A percentile compares a stretch with the other conserved stretches of the same genome.
Evolutionary conservation across 2,113 vertebrate species (phyloP).

Genomic region (Cavia aperea): DNA sequence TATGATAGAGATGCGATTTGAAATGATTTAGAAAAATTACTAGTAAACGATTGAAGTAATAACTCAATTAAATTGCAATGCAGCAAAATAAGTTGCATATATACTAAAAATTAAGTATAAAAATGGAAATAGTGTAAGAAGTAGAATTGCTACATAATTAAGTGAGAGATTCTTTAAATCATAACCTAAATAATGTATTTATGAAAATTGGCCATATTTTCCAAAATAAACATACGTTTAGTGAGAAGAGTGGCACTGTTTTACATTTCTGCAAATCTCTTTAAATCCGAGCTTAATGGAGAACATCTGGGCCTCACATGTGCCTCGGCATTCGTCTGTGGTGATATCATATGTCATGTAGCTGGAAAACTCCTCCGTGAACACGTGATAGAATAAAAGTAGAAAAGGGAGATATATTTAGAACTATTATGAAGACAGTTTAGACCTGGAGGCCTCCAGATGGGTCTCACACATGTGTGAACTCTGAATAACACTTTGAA

Average conservation of each 20-base stretch:
- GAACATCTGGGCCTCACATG: constrained; percentile 45
- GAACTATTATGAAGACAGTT: constrained; percentile 25
- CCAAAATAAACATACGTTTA: constrained; percentile 39
- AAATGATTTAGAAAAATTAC: constrained; percentile 16
- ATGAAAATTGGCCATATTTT: constrained; percentile 24
- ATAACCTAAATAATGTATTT: constrained; percentile 11
- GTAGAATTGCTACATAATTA: neutral
- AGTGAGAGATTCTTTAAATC: neutral
- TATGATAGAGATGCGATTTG: neutral
- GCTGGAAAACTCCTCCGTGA: constrained; percentile 39
- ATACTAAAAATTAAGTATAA: constrained; percentile 5
- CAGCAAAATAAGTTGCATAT: constrained; percentile 13
- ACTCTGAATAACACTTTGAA: neutral
- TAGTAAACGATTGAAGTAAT: neutral
- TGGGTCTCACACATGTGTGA: neutral
- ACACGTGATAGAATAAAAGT: constrained; percentile 35
- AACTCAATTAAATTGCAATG: neutral
- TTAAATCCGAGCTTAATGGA: constrained; percentile 46
- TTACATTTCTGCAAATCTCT: constrained; percentile 47
- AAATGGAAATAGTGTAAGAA: constrained; percentile 34
- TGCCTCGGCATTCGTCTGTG: constrained; percentile 36
- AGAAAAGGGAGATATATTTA: constrained; percentile 3
- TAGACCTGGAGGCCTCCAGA: neutral
- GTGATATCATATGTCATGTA: constrained; percentile 48
- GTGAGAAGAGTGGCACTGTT: constrained; percentile 15